These are phyloP conservation scores for Athalia circularis DNA, from an alignment of 2,888 invertebrate genomes.

Conservation along the genomic window DNA sequence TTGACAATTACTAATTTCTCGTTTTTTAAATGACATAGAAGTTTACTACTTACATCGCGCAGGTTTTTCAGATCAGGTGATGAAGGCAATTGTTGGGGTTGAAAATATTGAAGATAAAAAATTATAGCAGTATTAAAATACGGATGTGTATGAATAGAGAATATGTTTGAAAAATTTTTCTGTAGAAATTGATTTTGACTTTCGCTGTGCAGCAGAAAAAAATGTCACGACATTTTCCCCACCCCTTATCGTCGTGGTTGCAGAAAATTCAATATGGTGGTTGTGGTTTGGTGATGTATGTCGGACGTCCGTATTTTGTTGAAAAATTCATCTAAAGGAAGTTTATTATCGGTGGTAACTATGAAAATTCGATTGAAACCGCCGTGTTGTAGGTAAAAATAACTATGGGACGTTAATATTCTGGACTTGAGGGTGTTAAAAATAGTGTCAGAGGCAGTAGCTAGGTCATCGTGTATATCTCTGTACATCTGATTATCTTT, in stretches of 20 bases:
- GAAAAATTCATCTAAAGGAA: conserved; percentile 53
- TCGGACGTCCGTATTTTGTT: conserved; percentile 61
- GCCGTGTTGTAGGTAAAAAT: conserved; percentile 53
- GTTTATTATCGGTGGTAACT: conserved; percentile 55
- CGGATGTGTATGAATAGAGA: no score
- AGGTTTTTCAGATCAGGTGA: not conserved
- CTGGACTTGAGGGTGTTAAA: conserved; percentile 45
- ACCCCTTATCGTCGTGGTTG: conserved; percentile 17
- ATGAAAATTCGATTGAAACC: conserved; percentile 70
- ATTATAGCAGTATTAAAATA: not conserved
- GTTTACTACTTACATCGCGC: not conserved
- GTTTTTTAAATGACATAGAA: not conserved
- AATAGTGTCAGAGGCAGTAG: conserved; percentile 44
- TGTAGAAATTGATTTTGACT: conserved; percentile 14
- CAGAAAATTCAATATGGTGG: conserved; percentile 70
- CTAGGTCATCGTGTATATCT: conserved; percentile 41
- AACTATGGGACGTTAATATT: conserved; percentile 54
- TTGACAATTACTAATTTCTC: no score
- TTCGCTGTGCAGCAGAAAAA: conserved; percentile 33
- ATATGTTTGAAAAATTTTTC: not conserved
- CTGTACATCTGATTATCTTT: not conserved
- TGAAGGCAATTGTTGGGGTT: not conserved
- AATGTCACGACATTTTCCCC: conserved; percentile 2
- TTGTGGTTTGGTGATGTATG: conserved; percentile 60
- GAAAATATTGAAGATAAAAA: conserved; percentile 1